Evolutionary conservation across 2,113 vertebrate species (phyloP).

Genomic region (Cynocephalus volans): DNA sequence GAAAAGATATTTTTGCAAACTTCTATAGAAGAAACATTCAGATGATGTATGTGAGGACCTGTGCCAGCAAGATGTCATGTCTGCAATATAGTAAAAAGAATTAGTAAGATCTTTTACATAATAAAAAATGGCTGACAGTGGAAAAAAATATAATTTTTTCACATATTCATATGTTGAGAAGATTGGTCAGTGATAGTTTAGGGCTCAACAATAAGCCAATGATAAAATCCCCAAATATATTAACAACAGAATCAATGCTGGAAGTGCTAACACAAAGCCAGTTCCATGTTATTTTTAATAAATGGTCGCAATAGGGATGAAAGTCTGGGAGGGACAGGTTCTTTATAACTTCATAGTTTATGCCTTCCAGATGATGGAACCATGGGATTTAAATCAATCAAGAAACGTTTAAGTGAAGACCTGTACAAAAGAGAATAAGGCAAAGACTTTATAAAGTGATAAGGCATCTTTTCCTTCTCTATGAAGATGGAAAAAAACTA

Average conservation of each 20-base stretch:
- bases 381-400: background rate
- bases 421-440: background rate
- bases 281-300: background rate
- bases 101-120: background rate
- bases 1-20: background rate
- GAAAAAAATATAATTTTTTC: background rate
- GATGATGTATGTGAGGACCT: background rate
- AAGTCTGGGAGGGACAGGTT: background rate
- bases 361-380: background rate
- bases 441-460: background rate
- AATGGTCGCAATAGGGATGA: background rate
- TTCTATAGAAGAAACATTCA: background rate
- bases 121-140: background rate
- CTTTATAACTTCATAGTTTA: background rate
- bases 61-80: background rate
- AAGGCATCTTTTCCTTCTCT: background rate
- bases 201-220: background rate
- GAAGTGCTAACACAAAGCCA: background rate
- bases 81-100: background rate
- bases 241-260: background rate
- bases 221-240: background rate
- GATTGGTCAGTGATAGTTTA: background rate
- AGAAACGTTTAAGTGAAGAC: background rate
- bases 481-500: background rate
- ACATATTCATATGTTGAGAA: background rate